phyloP scores from a whole-genome alignment of 1,140 invertebrate genomes.

The Nebria ingens region DNA sequence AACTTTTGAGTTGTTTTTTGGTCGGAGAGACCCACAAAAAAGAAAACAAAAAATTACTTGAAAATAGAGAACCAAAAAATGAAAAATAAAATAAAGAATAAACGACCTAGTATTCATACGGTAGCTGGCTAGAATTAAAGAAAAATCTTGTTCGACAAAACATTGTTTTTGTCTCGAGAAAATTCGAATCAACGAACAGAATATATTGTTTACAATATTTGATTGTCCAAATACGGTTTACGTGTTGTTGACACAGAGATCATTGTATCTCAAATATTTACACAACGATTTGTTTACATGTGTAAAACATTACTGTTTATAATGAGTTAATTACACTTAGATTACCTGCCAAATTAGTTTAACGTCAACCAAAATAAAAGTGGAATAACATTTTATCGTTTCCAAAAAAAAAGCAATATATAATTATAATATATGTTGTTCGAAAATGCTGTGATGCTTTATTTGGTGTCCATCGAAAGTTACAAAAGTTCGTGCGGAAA shows the following conservation, averaged over 20 bases:
- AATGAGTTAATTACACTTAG: slow-evolving; percentile 1
- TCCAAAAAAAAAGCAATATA: too few species aligned
- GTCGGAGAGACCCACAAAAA: neutral
- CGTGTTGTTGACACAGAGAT: slow-evolving; percentile 1
- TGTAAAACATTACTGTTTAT: neutral
- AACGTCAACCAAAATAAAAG: too few species aligned
- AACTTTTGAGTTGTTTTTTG: neutral
- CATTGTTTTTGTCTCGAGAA: neutral
- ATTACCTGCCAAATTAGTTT: neutral
- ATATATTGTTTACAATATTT: slow-evolving; percentile 1
- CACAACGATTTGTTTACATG: neutral
- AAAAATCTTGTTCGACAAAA: slow-evolving; percentile 1
- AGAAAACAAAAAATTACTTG: neutral
- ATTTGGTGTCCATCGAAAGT: too few species aligned
- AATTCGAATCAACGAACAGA: neutral
- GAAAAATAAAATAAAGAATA: neutral
- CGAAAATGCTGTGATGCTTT: too few species aligned
- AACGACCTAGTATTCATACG: neutral
- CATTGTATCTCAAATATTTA: neutral
- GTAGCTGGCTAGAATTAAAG: neutral
- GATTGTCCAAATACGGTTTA: neutral
- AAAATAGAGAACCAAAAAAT: too few species aligned
- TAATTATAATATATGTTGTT: too few species aligned
- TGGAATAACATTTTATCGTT: too few species aligned
- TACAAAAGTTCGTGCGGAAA: too few species aligned